Evolutionary conservation across 2,797 vertebrate genomes (phyloP).

Genomic region (Eupleurogrammus muticus): DNA sequence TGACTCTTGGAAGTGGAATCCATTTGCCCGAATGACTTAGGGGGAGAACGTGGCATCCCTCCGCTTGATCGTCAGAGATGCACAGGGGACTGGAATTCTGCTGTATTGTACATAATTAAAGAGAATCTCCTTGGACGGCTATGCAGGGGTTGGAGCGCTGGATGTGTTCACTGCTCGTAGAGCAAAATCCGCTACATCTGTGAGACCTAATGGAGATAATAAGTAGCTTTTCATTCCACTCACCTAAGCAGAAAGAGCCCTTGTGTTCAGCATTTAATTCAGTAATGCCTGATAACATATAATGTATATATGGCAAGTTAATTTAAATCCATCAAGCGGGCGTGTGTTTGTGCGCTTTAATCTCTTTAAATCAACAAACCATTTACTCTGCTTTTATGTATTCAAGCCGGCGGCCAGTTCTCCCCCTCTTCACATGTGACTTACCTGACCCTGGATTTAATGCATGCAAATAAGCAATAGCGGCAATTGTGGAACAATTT

Average conservation of each 20-base stretch:
- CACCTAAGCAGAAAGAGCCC: constrained; percentile 77
- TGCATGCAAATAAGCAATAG: constrained; percentile 79
- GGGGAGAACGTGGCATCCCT: constrained; percentile 64
- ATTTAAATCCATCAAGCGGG: constrained; percentile 83
- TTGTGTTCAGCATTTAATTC: constrained; percentile 80
- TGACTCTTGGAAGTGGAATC: constrained; percentile 75
- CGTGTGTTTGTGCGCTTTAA: constrained; percentile 78
- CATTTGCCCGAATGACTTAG: constrained; percentile 74
- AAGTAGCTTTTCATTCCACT: constrained; percentile 79
- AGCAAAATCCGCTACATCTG: constrained; percentile 64
- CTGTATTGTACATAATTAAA: constrained; percentile 78
- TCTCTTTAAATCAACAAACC: constrained; percentile 82
- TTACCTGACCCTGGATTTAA: constrained; percentile 79
- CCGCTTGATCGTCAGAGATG: constrained; percentile 72
- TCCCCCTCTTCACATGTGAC: constrained; percentile 67
- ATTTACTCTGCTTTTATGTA: constrained; percentile 80
- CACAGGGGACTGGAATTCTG: constrained; percentile 62
- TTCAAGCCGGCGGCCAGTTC: constrained; percentile 68
- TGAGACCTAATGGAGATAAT: constrained; percentile 64
- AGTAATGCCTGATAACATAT: constrained; percentile 81
- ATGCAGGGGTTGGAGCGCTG: constrained; percentile 34
- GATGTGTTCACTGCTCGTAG: constrained; percentile 47
- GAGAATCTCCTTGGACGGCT: constrained; percentile 62
- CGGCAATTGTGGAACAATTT: constrained; percentile 60
- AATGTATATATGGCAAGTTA: constrained; percentile 86